Base-by-base conservation (phyloP, 2,888 invertebrate species). In the Lasioglossum lativentre region DNA sequence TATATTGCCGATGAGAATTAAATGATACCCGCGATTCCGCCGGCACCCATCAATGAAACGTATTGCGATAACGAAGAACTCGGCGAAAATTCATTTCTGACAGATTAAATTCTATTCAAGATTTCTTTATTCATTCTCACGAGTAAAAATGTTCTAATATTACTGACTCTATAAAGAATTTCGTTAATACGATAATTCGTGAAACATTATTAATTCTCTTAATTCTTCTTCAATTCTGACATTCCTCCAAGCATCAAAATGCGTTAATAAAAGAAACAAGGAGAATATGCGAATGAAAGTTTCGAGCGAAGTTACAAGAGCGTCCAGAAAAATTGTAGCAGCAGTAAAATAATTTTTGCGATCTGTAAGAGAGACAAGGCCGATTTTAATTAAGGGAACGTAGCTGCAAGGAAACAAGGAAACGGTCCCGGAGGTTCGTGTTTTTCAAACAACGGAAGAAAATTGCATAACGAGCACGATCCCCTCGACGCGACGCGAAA, bases 81-180 rank as follows among this genome's bases (percentile, higher is more conserved):
- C n/a, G 66, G 52, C 27, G 63, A 34, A 70, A 47, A 70, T 77
- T 77, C 34, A 77, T 77, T 47, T 70, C 68, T 45, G 23, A 66
- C 27, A 34, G 73, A 47, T 34, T 73, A 38, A 66, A 56, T 59
- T 63, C 56, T 47, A 47, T 66, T 19, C 63, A 47, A 47, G 16
- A 47, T 47, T 5, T 16, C 3, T 45, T 45, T 16, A 16, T 19
- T 16, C 5, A 5, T 19, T 16, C 16, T 1, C 12, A 45, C 16
- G 16, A 3, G 45, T 4, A 16, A 16, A 5, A 45, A 16, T 45
- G 45, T 16, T 47, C 1, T 6, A 47, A 47, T 19, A 2, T 47
- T 47, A 16, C 2, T 6, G 6, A 47, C 47, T 47, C 1, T 45
- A 45, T 3, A 23, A 23, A 19, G 23, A 52, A 23, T 6, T 19